phyloP scores from a whole-genome alignment of 2,797 vertebrate genomes.

The Numenius phaeopus region DNA sequence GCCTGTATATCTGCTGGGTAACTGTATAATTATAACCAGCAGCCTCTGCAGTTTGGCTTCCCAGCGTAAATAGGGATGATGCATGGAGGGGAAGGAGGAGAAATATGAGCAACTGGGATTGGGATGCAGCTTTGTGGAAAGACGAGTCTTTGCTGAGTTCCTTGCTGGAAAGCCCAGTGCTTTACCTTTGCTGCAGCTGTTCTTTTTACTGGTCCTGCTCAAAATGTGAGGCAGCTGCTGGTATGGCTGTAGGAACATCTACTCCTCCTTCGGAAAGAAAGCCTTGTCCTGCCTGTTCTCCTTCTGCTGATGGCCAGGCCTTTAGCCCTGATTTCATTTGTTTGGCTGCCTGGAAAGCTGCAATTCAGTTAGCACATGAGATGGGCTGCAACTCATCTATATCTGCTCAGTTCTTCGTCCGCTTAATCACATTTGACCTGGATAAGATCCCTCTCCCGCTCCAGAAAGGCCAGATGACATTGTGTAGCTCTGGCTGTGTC shows the following conservation, averaged over 20 bases:
- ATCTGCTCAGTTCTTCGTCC: constrained; percentile 36
- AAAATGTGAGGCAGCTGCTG: neutral
- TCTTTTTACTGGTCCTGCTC: constrained; percentile 9
- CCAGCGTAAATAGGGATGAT: constrained; percentile 57
- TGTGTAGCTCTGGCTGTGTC: constrained; percentile 5
- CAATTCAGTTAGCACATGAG: constrained; percentile 56
- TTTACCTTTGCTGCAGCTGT: neutral
- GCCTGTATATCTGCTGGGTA: constrained; percentile 73
- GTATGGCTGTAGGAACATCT: constrained; percentile 22
- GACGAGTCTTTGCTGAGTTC: neutral
- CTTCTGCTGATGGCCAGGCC: constrained; percentile 40
- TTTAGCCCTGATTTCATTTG: constrained; percentile 43
- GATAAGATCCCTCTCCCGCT: constrained; percentile 35
- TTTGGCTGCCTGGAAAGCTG: constrained; percentile 59
- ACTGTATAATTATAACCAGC: constrained; percentile 72
- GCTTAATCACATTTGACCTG: constrained; percentile 67
- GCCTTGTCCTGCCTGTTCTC: neutral
- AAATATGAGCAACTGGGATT: constrained; percentile 10
- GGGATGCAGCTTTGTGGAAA: neutral
- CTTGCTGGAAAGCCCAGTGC: neutral
- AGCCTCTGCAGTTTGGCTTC: constrained; percentile 67
- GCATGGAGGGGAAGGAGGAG: constrained; percentile 51
- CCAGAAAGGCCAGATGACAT: constrained; percentile 38
- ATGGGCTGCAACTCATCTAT: constrained; percentile 40
- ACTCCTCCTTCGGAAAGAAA: neutral